Conservation (phyloP, 2,797 vertebrate genomes). For the Coccyzus lansbergi region DNA sequence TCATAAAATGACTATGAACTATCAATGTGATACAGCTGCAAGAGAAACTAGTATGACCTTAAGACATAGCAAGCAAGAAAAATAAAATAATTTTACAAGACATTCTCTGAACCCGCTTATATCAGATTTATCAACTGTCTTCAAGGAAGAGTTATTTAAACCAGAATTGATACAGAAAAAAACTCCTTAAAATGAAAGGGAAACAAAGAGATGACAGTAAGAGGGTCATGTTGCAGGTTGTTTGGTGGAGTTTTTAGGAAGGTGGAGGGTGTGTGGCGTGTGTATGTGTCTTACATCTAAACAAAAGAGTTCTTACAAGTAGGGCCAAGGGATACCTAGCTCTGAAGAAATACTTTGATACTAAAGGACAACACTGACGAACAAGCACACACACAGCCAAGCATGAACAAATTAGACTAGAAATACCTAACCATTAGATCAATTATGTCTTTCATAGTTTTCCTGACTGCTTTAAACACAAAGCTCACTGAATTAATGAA, state of each 20-base stretch:
- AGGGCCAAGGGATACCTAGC: neutral
- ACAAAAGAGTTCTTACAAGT: neutral
- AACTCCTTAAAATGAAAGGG: neutral
- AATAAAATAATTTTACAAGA: neutral
- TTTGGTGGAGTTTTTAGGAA: rapidly evolving
- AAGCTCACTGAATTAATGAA: neutral
- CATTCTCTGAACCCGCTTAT: neutral
- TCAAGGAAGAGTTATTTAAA: neutral
- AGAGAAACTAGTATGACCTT: neutral
- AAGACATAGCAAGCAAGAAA: neutral
- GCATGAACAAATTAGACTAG: neutral
- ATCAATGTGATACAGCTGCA: neutral
- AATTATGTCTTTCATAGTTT: neutral
- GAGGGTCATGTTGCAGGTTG: rapidly evolving
- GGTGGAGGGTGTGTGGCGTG: too few relatives aligned
- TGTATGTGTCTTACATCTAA: neutral
- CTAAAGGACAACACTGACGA: neutral
- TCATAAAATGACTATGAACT: neutral
- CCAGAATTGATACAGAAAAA: neutral
- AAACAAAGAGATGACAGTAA: neutral
- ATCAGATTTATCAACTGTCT: neutral
- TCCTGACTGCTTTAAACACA: neutral
- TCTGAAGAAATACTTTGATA: neutral
- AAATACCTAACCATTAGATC: neutral
- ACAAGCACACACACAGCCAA: neutral